A percentile compares a stretch with the other conserved stretches of the same genome.
These are phyloP conservation scores for Lordiphosa andalusiaca DNA, from an alignment of 2,888 invertebrate species.

Conservation along the genomic window DNA sequence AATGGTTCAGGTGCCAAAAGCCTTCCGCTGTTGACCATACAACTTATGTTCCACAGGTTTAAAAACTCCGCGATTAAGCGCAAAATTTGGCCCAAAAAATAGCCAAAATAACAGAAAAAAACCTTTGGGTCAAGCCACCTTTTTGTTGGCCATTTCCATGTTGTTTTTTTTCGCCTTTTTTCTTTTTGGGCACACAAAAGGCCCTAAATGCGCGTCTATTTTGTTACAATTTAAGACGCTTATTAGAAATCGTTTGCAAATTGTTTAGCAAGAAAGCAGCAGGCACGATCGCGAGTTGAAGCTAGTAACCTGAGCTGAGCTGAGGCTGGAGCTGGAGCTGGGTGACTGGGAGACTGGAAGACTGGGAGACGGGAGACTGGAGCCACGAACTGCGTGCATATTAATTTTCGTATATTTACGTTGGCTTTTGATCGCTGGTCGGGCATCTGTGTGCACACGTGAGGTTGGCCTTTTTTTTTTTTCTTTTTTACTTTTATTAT, in stretches of 20 bases:
- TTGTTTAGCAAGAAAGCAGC: conserved; percentile 66
- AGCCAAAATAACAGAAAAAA: conserved; percentile 31
- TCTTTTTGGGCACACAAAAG: conserved; percentile 51
- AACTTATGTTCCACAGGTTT: too few relatives aligned
- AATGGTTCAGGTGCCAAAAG: too few relatives aligned
- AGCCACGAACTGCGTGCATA: conserved; percentile 77
- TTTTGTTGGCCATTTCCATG: conserved; percentile 40
- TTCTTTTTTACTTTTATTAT: background rate
- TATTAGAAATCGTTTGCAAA: conserved; percentile 76
- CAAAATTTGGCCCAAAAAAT: conserved; percentile 59
- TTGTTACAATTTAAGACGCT: conserved; percentile 74
- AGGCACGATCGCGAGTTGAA: conserved; percentile 15
- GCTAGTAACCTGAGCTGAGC: conserved; percentile 34
- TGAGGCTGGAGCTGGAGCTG: conserved; percentile 14
- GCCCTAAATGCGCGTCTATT: conserved; percentile 71
- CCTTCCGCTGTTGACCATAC: background rate
- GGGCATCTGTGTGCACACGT: conserved; percentile 47
- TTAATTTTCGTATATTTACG: conserved; percentile 71
- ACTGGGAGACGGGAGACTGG: conserved; percentile 10
- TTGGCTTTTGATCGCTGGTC: conserved; percentile 39
- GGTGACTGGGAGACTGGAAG: conserved; percentile 6
- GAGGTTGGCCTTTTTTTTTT: conserved; percentile 17
- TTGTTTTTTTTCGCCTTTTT: conserved; percentile 24
- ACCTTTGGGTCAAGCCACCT: conserved; percentile 23
- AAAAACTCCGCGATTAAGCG: conserved; percentile 45